Percentiles rank a stretch among this genome's conserved stretches.
Evolutionary conservation across 2,113 vertebrate genomes (phyloP).

Genomic region (Trachemys scripta): DNA sequence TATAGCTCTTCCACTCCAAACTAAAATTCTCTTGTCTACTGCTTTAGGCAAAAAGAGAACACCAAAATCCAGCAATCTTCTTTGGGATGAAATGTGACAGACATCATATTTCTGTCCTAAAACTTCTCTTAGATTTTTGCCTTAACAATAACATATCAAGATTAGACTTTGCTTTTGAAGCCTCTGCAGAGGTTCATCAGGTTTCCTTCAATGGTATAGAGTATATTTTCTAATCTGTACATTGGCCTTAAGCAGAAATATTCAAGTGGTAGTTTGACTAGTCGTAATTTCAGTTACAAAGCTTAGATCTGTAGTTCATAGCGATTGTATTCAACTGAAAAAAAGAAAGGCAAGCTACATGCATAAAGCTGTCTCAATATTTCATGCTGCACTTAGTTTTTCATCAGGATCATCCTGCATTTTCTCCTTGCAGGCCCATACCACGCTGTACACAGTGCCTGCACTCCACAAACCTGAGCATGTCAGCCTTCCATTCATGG

Average conservation of each 20-base stretch:
- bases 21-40: neutral
- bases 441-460: neutral
- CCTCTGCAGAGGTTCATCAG: neutral
- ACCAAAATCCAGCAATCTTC: neutral
- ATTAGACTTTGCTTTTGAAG: conserved; percentile 8
- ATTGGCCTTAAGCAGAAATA: conserved; percentile 16
- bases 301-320: neutral
- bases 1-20: neutral
- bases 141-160: neutral
- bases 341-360: neutral
- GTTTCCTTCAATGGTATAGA: neutral
- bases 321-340: neutral
- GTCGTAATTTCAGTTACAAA: neutral
- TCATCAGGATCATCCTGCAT: neutral
- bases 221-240: neutral
- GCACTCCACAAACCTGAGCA: rapidly evolving
- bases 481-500: neutral
- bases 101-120: neutral
- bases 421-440: neutral
- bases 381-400: neutral
- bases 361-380: neutral
- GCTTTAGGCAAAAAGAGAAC: neutral
- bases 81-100: conserved; percentile 1
- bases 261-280: neutral
- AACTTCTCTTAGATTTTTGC: neutral